Evolutionary conservation across 1,140 invertebrate genomes (phyloP).

Genomic region (Charaxes varanes): DNA sequence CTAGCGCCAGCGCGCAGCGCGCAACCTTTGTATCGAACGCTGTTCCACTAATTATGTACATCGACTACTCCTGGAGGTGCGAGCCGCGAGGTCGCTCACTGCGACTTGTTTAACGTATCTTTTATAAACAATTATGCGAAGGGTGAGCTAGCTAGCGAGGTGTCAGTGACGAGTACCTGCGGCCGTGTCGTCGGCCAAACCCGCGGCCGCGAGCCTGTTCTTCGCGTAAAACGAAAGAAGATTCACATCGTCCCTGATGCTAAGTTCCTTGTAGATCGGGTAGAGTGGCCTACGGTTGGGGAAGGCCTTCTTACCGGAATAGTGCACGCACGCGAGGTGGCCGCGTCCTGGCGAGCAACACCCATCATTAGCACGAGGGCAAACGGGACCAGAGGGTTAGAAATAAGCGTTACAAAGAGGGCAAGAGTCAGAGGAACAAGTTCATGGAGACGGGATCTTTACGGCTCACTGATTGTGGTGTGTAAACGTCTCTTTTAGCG

Average conservation of each 20-base stretch:
- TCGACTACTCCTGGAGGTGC: too few species aligned
- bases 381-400: too few species aligned
- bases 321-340: constrained; percentile 85
- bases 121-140: constrained; percentile 58
- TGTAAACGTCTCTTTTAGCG: too few species aligned
- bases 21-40: too few species aligned
- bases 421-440: too few species aligned
- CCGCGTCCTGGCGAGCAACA: constrained; percentile 77
- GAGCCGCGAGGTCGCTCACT: constrained; percentile 33
- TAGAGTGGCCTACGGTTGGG: constrained; percentile 81
- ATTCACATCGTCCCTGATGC: constrained; percentile 81
- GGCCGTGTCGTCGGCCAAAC: constrained; percentile 60
- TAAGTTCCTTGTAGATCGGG: constrained; percentile 79
- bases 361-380: constrained; percentile 52
- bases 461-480: too few species aligned
- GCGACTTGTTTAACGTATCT: constrained; percentile 28
- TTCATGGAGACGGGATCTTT: too few species aligned
- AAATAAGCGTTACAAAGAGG: too few species aligned
- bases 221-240: constrained; percentile 85
- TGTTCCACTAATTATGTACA: constrained; percentile 14
- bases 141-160: constrained; percentile 54
- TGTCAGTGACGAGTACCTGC: constrained; percentile 60
- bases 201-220: constrained; percentile 79
- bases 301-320: constrained; percentile 84
- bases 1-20: too few species aligned